These are phyloP conservation scores for Acanthis flammea DNA, from an alignment of 2,797 vertebrate genomes.

Conservation along the genomic window DNA sequence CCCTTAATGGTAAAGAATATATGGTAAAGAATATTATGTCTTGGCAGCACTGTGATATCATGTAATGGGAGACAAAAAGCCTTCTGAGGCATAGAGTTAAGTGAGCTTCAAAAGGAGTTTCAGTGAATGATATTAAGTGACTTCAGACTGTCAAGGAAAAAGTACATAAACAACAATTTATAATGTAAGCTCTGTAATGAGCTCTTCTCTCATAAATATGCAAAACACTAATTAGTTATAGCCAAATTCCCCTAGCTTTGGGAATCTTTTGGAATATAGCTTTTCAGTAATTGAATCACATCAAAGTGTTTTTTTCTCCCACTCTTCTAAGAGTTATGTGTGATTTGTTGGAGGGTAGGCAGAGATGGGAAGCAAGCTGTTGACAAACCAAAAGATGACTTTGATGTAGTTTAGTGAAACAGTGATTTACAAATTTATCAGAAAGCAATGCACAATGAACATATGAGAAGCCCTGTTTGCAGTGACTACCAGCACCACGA, in stretches of 20 bases:
- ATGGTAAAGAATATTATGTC: neutral
- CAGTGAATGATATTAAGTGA: neutral
- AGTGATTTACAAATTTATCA: neutral
- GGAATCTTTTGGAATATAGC: neutral
- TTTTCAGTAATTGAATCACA: constrained; percentile 29
- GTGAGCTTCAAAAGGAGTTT: neutral
- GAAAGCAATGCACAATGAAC: neutral
- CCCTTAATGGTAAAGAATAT: neutral
- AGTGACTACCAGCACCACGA: neutral
- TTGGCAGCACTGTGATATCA: neutral
- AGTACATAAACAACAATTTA: constrained; percentile 19
- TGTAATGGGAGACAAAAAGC: neutral
- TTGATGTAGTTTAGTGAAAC: neutral
- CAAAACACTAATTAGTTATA: constrained; percentile 29
- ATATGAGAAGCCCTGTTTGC: neutral
- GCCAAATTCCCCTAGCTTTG: neutral
- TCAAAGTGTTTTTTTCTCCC: neutral
- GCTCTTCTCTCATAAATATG: neutral
- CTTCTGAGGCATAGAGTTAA: neutral
- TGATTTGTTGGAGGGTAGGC: neutral
- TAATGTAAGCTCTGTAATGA: constrained; percentile 12
- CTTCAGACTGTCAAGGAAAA: constrained; percentile 5
- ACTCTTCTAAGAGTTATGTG: neutral
- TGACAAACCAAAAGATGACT: neutral
- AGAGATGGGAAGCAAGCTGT: neutral